phyloP scores from a whole-genome alignment of 2,888 invertebrate genomes.

The Chloromyia formosa region DNA sequence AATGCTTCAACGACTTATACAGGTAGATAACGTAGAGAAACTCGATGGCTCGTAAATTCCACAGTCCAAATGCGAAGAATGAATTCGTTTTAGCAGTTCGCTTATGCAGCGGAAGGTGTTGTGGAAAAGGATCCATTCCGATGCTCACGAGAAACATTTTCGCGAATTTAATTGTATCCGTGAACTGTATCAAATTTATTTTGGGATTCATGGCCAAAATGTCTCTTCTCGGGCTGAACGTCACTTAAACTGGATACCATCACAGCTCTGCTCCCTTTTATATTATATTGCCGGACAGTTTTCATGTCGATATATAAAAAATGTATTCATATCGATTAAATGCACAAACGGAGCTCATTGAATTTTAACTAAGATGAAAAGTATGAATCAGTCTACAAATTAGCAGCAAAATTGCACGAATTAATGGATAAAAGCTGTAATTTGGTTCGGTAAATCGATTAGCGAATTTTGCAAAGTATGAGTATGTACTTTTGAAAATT shows the following conservation, averaged over 20 bases:
- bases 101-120: neutral
- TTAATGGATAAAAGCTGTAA: no score
- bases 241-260: neutral
- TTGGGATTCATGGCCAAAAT: neutral
- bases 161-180: conserved; percentile 21
- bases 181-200: neutral
- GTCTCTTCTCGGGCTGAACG: neutral
- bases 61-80: conserved; percentile 13
- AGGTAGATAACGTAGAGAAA: conserved; percentile 21
- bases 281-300: neutral
- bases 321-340: no score
- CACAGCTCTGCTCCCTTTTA: neutral
- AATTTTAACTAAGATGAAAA: no score
- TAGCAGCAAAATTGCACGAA: no score
- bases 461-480: no score
- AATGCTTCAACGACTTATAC: conserved; percentile 5
- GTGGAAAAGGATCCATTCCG: conserved; percentile 15
- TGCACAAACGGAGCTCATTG: no score
- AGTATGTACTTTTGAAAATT: no score
- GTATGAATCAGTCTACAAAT: no score
- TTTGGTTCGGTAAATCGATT: no score
- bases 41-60: conserved; percentile 27
- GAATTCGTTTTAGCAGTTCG: conserved; percentile 7
- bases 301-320: no score
- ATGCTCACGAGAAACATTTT: conserved; percentile 1